Conservation (phyloP, 2,113 vertebrate species). For the Spea bombifrons region DNA sequence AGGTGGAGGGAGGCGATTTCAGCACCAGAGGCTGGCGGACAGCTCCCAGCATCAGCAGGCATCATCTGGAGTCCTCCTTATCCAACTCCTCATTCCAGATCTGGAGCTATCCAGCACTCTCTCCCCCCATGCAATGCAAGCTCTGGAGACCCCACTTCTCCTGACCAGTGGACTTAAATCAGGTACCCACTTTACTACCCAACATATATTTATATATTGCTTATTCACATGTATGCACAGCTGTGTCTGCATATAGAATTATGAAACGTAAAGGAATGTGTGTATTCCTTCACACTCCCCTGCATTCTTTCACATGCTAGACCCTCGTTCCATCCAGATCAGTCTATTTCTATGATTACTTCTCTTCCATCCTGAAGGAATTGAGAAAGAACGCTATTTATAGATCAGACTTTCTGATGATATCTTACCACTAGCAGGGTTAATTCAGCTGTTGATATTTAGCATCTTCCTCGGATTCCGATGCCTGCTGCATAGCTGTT, state of each 20-base stretch:
- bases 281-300: neutral
- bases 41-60: slow-evolving; percentile 13
- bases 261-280: neutral
- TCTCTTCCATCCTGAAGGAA: neutral
- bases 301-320: neutral
- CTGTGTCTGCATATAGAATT: neutral
- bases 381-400: slow-evolving; percentile 15
- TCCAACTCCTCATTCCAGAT: neutral
- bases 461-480: slow-evolving; percentile 19
- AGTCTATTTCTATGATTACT: neutral
- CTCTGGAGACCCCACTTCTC: neutral
- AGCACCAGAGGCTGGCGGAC: slow-evolving; percentile 52
- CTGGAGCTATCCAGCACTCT: slow-evolving; percentile 18
- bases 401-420: neutral
- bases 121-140: slow-evolving; percentile 8
- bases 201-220: neutral
- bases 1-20: slow-evolving; percentile 2
- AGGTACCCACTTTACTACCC: slow-evolving; percentile 1
- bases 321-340: neutral
- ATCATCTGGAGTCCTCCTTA: neutral
- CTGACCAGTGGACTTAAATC: neutral
- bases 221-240: neutral
- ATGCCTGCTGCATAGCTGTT: slow-evolving; percentile 6
- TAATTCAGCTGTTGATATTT: slow-evolving; percentile 46
- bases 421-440: slow-evolving; percentile 10